Evolutionary conservation across 1,140 invertebrate genomes (phyloP).

Genomic region (Phenacoccus solenopsis): DNA sequence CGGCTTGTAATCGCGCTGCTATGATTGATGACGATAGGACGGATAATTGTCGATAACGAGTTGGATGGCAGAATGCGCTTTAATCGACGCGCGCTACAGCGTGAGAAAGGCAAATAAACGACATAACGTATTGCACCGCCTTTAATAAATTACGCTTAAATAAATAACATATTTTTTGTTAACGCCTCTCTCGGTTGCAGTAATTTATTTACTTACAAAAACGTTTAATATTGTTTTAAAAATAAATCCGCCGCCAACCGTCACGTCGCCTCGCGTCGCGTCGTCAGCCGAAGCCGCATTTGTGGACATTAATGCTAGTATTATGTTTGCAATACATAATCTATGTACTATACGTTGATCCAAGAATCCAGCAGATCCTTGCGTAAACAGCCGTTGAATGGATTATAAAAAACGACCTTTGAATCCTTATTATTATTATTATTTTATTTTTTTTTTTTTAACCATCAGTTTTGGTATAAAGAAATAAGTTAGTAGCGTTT

Average conservation of each 20-base stretch:
- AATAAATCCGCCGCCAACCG: background rate
- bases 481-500: no score
- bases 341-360: no score
- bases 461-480: no score
- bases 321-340: no score
- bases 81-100: conserved; percentile 8
- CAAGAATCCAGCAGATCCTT: no score
- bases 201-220: background rate
- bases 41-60: conserved; percentile 15
- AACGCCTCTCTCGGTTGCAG: background rate
- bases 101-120: conserved; percentile 6
- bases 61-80: conserved; percentile 5
- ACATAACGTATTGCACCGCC: background rate
- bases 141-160: conserved; percentile 13
- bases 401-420: no score
- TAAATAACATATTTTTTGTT: conserved; percentile 8
- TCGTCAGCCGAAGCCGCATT: no score
- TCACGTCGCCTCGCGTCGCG: background rate
- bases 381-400: no score
- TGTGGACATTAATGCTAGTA: no score
- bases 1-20: conserved; percentile 6
- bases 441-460: no score
- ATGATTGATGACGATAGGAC: conserved; percentile 11
- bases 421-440: no score
- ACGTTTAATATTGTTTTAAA: background rate